Evolutionary conservation across 2,113 vertebrate species (phyloP).

Genomic region (Barnardius zonarius): DNA sequence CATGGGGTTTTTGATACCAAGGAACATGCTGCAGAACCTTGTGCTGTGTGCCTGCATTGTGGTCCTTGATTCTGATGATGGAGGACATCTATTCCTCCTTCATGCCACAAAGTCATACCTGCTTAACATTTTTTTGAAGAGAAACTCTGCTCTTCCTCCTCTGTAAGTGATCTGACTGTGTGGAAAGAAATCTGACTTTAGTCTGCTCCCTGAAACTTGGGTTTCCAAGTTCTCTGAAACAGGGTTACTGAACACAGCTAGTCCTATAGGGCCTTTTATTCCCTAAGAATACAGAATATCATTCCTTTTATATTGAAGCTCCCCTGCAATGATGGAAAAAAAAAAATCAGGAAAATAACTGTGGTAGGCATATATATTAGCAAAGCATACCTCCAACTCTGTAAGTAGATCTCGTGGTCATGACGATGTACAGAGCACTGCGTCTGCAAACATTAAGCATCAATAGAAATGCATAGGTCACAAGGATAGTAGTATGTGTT

Average conservation of each 20-base stretch:
- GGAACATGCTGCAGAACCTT: background rate
- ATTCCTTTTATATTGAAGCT: background rate
- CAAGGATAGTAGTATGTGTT: accelerated
- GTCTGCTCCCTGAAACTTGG: background rate
- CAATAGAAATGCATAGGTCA: background rate
- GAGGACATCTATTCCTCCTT: background rate
- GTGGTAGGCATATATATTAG: background rate
- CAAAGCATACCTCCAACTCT: background rate
- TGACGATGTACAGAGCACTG: background rate
- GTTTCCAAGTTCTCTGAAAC: background rate
- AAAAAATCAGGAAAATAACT: background rate
- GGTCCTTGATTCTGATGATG: background rate
- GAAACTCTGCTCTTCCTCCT: background rate
- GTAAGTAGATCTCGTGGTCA: background rate
- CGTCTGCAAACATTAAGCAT: accelerated
- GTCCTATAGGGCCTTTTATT: background rate
- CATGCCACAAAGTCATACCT: background rate
- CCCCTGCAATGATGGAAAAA: background rate
- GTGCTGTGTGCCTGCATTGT: background rate
- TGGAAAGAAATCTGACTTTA: background rate
- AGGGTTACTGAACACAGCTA: background rate
- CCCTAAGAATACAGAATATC: background rate
- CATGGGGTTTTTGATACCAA: background rate
- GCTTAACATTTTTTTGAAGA: background rate
- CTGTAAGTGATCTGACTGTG: background rate